Evolutionary conservation across 2,888 invertebrate species (phyloP), one percentile per base, ranked within the genome.

Genomic region (Torymus auratus): DNA sequence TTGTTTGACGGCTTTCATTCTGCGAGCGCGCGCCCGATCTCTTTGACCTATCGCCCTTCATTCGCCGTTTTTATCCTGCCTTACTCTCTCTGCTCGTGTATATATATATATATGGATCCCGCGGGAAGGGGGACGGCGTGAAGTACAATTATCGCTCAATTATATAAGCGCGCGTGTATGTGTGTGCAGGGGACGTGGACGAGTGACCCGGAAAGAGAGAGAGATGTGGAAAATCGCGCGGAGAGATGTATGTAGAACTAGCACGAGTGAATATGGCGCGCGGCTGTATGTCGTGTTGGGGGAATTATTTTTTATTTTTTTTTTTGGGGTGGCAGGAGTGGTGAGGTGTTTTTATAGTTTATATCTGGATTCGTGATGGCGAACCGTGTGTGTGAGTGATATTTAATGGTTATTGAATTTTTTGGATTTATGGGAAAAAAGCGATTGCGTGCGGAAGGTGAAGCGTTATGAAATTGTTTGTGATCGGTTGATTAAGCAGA

Each of bases 11-110:
- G 77, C 69, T 28, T 65, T 50, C 15, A 55, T 68, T 61, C 74
- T 77, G 28, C 28, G 28, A 2, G 28, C 28, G 28, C 28, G 41
- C 41, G 41, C 65, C 58, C 58, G 62, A 83, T 77, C 70, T 74
- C 79, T 81, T 77, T 77, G 75, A 80, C 81, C 82, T 74, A 70
- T 78, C 62, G 69, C 64, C 60, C 81, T 70, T 76, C 68, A 65
- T 80, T 72, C 60, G 55, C 14, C 41, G 12, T 60, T 23, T 67
- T 64, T 61, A 20, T 50, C 28, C 50, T 50, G 20, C 23, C 23
- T 28, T 15, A 7, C 15, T 2, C 53, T 65, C 17, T 65, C 17
- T n/a, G 17, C 3, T 2, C 7, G 7, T 41, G 0, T 41, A 5
- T 41, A 5, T 41, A 41, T 10, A 10, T 41, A 41, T 41, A 41